Evolutionary conservation across 2,113 vertebrate species (phyloP).

Genomic region (Amphiprion percula): DNA sequence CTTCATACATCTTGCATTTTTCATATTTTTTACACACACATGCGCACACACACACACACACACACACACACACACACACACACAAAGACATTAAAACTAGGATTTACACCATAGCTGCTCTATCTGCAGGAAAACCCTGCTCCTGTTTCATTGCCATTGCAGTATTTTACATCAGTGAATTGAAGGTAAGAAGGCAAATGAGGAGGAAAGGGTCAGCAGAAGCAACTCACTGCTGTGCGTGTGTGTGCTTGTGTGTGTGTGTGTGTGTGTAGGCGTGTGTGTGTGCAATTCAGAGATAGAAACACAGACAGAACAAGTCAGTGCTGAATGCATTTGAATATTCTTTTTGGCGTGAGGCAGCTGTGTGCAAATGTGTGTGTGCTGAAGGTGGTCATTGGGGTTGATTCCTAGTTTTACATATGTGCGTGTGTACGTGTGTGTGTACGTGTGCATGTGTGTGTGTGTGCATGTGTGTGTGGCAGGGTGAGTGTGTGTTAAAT

Average conservation of each 20-base stretch:
- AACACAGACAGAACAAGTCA: constrained; percentile 4
- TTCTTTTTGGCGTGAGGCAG: constrained; percentile 58
- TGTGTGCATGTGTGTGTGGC: constrained; percentile 31
- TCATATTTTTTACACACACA: too few relatives aligned
- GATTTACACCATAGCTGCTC: not conserved
- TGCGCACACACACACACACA: too few relatives aligned
- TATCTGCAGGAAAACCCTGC: not conserved
- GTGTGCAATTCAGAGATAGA: not conserved
- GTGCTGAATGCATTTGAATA: constrained; percentile 53
- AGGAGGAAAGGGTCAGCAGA: constrained; percentile 25
- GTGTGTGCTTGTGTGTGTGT: not conserved
- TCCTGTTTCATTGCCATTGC: not conserved
- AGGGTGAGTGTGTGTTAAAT: constrained; percentile 76
- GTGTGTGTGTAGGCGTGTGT: constrained; percentile 20
- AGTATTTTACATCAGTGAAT: constrained; percentile 14
- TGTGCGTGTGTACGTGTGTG: constrained; percentile 24
- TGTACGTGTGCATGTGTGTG: constrained; percentile 33
- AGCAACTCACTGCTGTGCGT: constrained; percentile 23
- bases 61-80: too few relatives aligned
- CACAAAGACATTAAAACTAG: not conserved
- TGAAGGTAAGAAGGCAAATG: constrained; percentile 17
- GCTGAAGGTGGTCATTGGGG: constrained; percentile 51
- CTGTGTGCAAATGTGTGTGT: constrained; percentile 71
- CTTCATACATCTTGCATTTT: too few relatives aligned
- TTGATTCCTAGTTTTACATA: constrained; percentile 47